phyloP scores from a whole-genome alignment of 1,140 invertebrate species.

The Hypothenemus hampei region DNA sequence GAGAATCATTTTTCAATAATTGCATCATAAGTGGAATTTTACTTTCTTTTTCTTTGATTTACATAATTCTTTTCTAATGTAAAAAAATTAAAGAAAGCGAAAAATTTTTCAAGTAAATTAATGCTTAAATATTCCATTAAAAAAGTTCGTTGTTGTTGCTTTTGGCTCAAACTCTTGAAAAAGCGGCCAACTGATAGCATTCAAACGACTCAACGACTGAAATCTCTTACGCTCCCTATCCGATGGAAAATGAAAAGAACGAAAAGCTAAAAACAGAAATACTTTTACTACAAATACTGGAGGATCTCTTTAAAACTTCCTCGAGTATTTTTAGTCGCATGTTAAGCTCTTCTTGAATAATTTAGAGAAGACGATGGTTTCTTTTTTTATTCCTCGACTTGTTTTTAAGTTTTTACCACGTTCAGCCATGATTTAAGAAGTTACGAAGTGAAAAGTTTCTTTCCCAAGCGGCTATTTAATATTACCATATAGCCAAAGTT shows the following conservation, averaged over 20 bases:
- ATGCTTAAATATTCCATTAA: neutral
- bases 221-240: neutral
- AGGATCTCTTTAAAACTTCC: constrained; percentile 3
- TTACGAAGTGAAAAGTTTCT: neutral
- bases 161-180: no score
- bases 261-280: neutral
- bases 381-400: constrained; percentile 3
- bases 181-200: no score
- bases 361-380: constrained; percentile 1
- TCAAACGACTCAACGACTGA: neutral
- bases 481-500: no score
- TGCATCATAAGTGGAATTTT: no score
- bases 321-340: constrained; percentile 7
- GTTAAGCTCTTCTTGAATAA: constrained; percentile 7
- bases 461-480: neutral
- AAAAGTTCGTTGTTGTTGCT: no score
- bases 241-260: constrained; percentile 1
- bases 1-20: no score
- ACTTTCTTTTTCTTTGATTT: no score
- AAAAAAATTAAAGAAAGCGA: neutral
- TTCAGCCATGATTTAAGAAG: constrained; percentile 1
- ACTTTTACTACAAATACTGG: constrained; percentile 2
- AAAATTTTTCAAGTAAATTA: neutral
- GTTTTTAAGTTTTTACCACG: neutral
- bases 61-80: no score